Conservation (phyloP, 1,140 invertebrate species). For the Ceratina australensis region DNA sequence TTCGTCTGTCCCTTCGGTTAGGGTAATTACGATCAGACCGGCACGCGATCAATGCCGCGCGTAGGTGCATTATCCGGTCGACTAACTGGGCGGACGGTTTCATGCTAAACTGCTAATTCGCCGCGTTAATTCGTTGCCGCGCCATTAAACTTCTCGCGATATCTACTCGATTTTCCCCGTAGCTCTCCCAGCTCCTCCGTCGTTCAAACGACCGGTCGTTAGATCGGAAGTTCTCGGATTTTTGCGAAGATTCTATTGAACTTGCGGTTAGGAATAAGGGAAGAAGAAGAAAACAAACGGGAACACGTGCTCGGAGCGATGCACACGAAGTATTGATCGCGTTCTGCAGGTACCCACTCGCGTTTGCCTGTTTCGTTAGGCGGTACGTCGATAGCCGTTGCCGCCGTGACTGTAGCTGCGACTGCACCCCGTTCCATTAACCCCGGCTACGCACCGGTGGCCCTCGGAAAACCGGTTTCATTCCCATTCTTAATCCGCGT, state of each 20-base stretch:
- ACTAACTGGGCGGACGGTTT: conserved; percentile 17
- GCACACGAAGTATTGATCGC: conserved; percentile 70
- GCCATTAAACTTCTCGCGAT: conserved; percentile 16
- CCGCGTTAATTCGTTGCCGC: conserved; percentile 35
- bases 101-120: conserved; percentile 37
- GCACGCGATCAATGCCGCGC: conserved; percentile 13
- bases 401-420: conserved; percentile 24
- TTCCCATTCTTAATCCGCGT: background rate
- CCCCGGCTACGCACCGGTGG: background rate
- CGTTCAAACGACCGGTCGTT: no score
- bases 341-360: conserved; percentile 57
- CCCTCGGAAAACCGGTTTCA: background rate
- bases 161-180: background rate
- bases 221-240: no score
- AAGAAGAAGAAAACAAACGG: conserved; percentile 61
- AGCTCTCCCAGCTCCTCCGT: no score
- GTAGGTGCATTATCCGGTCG: conserved; percentile 23
- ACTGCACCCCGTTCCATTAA: conserved; percentile 28
- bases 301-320: conserved; percentile 63
- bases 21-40: conserved; percentile 22
- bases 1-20: no score
- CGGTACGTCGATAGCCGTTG: conserved; percentile 55
- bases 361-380: conserved; percentile 66
- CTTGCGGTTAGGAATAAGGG: conserved; percentile 6
- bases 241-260: background rate